These are phyloP conservation scores for Numida meleagris DNA, from an alignment of 2,113 vertebrate genomes.

Conservation along the genomic window DNA sequence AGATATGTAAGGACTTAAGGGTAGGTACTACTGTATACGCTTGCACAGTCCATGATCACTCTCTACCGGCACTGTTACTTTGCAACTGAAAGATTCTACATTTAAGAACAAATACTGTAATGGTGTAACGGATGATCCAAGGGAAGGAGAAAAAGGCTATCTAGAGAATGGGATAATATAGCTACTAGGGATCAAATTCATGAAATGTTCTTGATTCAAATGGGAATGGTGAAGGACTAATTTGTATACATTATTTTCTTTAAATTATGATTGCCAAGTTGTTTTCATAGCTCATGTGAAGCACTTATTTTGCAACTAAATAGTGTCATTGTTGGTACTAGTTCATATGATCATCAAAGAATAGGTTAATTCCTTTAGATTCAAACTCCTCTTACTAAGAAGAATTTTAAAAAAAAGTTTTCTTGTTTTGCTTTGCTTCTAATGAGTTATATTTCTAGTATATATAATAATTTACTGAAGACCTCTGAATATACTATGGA, in stretches of 20 bases:
- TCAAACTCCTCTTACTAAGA: background rate
- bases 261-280: background rate
- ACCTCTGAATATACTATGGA: background rate
- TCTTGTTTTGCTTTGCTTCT: background rate
- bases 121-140: background rate
- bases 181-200: background rate
- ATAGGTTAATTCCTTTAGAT: background rate
- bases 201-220: background rate
- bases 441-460: background rate
- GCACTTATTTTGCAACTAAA: background rate
- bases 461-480: background rate
- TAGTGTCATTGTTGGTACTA: background rate
- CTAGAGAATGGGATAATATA: background rate
- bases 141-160: rapidly evolving
- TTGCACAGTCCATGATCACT: background rate
- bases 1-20: no score
- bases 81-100: background rate
- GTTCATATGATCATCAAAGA: background rate
- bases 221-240: background rate
- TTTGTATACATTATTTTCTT: background rate
- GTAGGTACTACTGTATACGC: background rate
- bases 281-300: background rate
- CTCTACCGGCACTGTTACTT: background rate
- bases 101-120: background rate
- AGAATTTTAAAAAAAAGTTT: background rate